These are phyloP conservation scores for Habropoda laboriosa DNA, from an alignment of 1,140 invertebrate species.

Conservation along the genomic window DNA sequence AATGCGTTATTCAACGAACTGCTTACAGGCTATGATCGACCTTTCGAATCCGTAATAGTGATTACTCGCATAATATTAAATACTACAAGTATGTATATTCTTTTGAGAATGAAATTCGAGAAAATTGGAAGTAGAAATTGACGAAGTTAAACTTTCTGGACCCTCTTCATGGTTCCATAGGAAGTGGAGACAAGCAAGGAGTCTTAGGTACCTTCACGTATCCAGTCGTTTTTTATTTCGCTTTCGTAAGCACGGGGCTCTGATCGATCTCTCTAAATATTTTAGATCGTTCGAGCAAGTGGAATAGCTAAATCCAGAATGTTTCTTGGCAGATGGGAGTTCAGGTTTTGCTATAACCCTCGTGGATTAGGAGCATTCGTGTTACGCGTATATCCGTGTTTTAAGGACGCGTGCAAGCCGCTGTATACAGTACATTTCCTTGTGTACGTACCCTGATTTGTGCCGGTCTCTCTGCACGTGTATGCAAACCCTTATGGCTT, in stretches of 20 bases:
- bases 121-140: no score
- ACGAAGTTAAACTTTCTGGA: background rate
- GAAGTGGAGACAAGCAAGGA: background rate
- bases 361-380: conserved; percentile 60
- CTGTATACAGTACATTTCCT: background rate
- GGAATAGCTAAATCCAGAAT: conserved; percentile 67
- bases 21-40: no score
- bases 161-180: background rate
- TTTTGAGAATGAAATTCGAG: no score
- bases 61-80: no score
- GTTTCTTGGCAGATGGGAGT: conserved; percentile 61
- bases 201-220: background rate
- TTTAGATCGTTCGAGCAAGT: conserved; percentile 65
- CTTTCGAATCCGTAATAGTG: no score
- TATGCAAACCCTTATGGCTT: conserved; percentile 73
- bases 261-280: conserved; percentile 66
- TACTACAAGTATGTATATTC: no score
- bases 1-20: no score
- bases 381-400: conserved; percentile 65
- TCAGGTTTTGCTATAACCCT: conserved; percentile 59
- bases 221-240: conserved; percentile 54
- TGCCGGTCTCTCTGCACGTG: conserved; percentile 60
- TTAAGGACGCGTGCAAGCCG: conserved; percentile 60
- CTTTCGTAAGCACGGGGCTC: conserved; percentile 7
- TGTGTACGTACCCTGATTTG: conserved; percentile 59